A percentile compares a stretch with the other conserved stretches of the same genome.
phyloP scores from a whole-genome alignment of 2,797 vertebrate genomes.

The Staurois parvus region DNA sequence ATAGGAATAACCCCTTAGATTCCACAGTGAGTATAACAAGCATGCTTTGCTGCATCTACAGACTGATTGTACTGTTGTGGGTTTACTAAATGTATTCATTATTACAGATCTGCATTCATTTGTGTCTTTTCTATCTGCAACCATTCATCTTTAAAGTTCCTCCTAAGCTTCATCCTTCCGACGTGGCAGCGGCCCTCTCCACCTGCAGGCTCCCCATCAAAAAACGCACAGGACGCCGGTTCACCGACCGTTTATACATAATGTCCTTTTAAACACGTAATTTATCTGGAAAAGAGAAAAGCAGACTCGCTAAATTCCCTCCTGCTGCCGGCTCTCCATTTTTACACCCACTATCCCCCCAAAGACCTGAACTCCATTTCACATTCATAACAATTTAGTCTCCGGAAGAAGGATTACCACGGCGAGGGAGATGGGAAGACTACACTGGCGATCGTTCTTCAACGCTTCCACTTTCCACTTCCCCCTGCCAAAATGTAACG shows the following conservation, averaged over 20 bases:
- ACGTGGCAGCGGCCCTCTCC: not conserved
- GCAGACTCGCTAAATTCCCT: slow-evolving; percentile 18
- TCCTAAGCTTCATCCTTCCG: not conserved
- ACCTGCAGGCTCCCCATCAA: not conserved
- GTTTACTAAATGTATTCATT: too few species aligned
- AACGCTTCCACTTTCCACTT: slow-evolving; percentile 48
- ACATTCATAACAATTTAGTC: slow-evolving; percentile 50
- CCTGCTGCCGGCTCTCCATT: slow-evolving; percentile 3
- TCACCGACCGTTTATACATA: not conserved
- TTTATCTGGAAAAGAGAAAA: slow-evolving; percentile 20
- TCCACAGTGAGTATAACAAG: too few species aligned
- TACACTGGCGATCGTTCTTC: slow-evolving; percentile 31
- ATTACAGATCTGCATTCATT: too few species aligned
- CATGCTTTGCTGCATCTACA: too few species aligned
- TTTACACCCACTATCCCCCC: slow-evolving; percentile 55
- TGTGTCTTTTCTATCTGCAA: too few species aligned
- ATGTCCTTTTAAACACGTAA: not conserved
- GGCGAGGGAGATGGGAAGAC: slow-evolving; percentile 42
- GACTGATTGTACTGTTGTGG: too few species aligned
- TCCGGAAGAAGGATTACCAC: slow-evolving; percentile 58
- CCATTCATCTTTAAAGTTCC: not conserved
- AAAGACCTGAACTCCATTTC: slow-evolving; percentile 57
- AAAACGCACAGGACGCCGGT: not conserved
- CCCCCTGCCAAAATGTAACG: slow-evolving; percentile 56
- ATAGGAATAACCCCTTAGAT: too few species aligned